Conservation (phyloP, 2,888 invertebrate species). For the Conistra vaccinii region DNA sequence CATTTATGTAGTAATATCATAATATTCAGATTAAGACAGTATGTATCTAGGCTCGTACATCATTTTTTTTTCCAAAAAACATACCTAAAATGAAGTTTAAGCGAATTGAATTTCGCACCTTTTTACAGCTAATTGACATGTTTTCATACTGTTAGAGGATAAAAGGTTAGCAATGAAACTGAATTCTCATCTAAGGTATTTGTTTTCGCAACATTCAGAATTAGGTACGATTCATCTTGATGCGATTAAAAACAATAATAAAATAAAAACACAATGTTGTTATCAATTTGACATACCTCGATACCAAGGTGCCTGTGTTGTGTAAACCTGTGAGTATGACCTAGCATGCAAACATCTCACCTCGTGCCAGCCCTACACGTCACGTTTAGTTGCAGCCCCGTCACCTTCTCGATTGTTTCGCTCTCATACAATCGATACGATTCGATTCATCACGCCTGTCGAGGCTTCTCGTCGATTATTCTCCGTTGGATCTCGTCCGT, state of each 20-base stretch:
- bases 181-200: background rate
- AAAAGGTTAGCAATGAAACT: background rate
- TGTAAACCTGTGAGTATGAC: background rate
- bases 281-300: conserved; percentile 31
- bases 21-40: too few species aligned
- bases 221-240: background rate
- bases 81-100: too few species aligned
- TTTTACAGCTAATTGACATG: too few species aligned
- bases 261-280: conserved; percentile 18
- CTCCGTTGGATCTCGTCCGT: conserved; percentile 34
- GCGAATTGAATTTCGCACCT: too few species aligned
- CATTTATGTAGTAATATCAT: too few species aligned
- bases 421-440: conserved; percentile 49
- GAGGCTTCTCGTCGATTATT: conserved; percentile 37
- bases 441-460: conserved; percentile 55
- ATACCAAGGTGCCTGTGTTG: background rate
- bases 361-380: conserved; percentile 20
- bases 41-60: too few species aligned
- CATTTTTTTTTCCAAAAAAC: too few species aligned
- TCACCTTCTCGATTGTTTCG: conserved; percentile 48
- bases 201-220: conserved; percentile 10
- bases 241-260: conserved; percentile 19
- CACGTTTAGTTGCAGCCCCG: conserved; percentile 26
- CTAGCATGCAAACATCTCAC: background rate
- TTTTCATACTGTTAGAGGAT: too few species aligned